Base-by-base conservation (phyloP, 2,113 vertebrate species). In the Alethe diademata region DNA sequence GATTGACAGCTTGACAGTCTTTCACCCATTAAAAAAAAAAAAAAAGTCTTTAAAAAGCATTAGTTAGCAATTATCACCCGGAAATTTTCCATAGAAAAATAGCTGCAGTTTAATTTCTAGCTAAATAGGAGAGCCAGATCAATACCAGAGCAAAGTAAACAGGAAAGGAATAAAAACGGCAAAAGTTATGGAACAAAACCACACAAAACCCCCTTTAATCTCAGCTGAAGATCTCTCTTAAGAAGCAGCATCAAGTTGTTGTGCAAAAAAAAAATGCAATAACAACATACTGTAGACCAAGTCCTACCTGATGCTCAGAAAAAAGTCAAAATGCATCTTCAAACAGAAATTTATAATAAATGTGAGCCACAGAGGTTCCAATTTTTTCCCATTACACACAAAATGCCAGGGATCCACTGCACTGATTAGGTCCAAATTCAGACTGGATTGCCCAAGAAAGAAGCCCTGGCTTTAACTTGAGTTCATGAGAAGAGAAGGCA, bases 31-130 rank as follows among this genome's bases (percentile, higher is more conserved):
- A 3, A 53, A 57, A 76, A 65, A 73, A 57, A 76, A 65, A 73
- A 65, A 74, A 69, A 75, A 43, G 6, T 12, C 50, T 74, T 96
- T 81, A 93, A 86, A 96, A 96, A 86, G 65, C 65, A 62, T 95
- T 73, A 89, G 38, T 78, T 95, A 79, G 70, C 45, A 97, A 91
- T 95, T 97, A 96, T 86, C 70, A 76, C 45, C 47, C 66, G 64
- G 19, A 78, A 70, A 47, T 47, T 38, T 74, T 75, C 71, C 82
- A 82, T 82, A 47, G 78, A 93, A 96, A 96, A 86, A 95, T 26
- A 92, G 28, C 54, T 96, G 90, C 75, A 90, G 83, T 93, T 97
- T 94, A 84, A 96, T 95, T 97, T 86, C 87, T 82, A 70, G 61
- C 72, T 96, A 94, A 93, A 97, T 96, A 57, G 86, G 75, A 64